Percentiles rank a stretch among this genome's conserved stretches.
Conservation (phyloP, 2,797 vertebrate genomes). For the Muscicapa comitata region DNA sequence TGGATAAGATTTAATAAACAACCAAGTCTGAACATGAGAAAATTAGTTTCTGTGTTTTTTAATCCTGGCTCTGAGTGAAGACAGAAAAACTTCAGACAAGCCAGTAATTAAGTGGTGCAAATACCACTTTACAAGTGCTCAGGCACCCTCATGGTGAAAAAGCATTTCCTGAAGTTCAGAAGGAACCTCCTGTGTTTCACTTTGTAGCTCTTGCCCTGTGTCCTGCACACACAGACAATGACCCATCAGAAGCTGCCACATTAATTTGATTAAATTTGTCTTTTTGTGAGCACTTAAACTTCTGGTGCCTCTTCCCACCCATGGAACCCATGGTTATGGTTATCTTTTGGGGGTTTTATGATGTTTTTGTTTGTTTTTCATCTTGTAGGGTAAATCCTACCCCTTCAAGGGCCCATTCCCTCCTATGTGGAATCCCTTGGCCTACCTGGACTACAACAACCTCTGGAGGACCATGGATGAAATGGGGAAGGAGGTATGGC, state of each 20-base stretch:
- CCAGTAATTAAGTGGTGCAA: too few relatives aligned
- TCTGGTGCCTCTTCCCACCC: background rate
- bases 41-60: too few relatives aligned
- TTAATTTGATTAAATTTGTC: background rate
- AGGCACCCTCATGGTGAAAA: background rate
- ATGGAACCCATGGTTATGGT: accelerated
- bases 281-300: background rate
- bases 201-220: background rate
- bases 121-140: background rate
- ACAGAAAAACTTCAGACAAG: too few relatives aligned
- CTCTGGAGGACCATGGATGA: constrained; percentile 92
- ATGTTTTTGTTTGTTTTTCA: background rate
- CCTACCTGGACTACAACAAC: constrained; percentile 91
- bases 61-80: too few relatives aligned
- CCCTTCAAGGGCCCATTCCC: constrained; percentile 88
- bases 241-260: background rate
- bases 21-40: too few relatives aligned
- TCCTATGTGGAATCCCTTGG: constrained; percentile 89
- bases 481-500: constrained; percentile 91
- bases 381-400: constrained; percentile 87
- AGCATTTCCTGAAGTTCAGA: background rate
- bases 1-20: too few relatives aligned
- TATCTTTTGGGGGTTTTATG: background rate
- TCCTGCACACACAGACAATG: background rate
- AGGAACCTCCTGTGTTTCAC: background rate